Conservation (phyloP, 2,888 invertebrate species). For the Sturmia bella region DNA sequence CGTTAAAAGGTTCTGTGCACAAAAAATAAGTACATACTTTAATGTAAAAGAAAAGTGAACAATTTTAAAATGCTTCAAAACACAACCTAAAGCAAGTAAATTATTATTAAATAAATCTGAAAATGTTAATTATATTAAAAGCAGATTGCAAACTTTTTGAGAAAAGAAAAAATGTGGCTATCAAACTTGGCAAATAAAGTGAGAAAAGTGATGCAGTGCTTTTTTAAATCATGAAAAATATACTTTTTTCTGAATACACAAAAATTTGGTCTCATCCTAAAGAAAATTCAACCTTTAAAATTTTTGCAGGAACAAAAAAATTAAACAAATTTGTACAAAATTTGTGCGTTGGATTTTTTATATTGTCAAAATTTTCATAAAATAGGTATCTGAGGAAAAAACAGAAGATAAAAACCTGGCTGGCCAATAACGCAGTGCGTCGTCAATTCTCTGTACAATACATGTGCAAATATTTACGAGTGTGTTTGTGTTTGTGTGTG, state of each 20-base stretch:
- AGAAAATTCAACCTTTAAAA: neutral
- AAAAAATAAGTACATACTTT: slow-evolving; percentile 17
- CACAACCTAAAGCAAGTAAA: no score
- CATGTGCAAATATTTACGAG: slow-evolving; percentile 2
- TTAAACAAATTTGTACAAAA: slow-evolving; percentile 19
- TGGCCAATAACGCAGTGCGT: slow-evolving; percentile 60
- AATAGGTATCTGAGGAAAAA: slow-evolving; percentile 37
- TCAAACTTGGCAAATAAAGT: no score
- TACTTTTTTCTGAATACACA: slow-evolving; percentile 36
- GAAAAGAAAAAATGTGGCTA: no score
- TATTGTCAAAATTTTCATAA: slow-evolving; percentile 40
- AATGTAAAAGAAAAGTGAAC: slow-evolving; percentile 28
- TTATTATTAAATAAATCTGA: no score
- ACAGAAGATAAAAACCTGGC: slow-evolving; percentile 15
- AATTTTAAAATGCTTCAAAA: neutral
- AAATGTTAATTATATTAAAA: no score
- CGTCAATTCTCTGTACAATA: slow-evolving; percentile 34
- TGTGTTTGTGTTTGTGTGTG: slow-evolving; percentile 13
- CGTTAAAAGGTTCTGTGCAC: slow-evolving; percentile 51
- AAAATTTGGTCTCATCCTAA: neutral
- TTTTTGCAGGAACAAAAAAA: neutral
- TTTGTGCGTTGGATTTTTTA: slow-evolving; percentile 22
- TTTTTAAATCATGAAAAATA: neutral
- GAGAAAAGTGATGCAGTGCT: neutral
- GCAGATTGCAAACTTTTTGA: no score